Evolutionary conservation across 2,113 vertebrate genomes (phyloP).

Genomic region (Cryptotis parvus): DNA sequence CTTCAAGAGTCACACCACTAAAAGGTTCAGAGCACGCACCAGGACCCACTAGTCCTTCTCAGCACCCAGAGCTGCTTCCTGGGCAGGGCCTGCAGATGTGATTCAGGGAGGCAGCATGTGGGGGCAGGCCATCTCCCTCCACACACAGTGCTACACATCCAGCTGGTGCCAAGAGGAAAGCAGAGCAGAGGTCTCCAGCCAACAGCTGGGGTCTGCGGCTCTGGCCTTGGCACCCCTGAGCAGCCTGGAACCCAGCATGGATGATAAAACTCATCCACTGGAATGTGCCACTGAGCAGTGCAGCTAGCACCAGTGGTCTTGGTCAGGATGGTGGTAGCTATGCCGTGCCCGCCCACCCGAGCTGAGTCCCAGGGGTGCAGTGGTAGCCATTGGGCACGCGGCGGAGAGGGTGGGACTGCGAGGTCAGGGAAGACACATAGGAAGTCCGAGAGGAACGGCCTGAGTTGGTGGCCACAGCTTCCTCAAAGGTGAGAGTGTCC

Average conservation of each 20-base stretch:
- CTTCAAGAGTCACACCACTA: background rate
- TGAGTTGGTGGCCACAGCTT: conserved; percentile 91
- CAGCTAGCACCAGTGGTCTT: conserved; percentile 97
- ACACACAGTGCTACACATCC: too few species aligned
- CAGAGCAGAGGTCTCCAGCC: too few species aligned
- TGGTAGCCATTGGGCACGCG: conserved; percentile 95
- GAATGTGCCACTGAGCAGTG: background rate
- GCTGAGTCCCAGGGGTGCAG: conserved; percentile 89
- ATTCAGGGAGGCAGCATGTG: background rate
- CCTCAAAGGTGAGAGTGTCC: conserved; percentile 93
- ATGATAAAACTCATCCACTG: conserved; percentile 97
- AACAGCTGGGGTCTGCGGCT: too few species aligned
- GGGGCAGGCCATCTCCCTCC: background rate
- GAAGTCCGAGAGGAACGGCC: conserved; percentile 91
- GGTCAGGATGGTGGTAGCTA: conserved; percentile 92
- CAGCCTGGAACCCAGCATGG: conserved; percentile 78
- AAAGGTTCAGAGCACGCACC: background rate
- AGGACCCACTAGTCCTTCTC: too few species aligned
- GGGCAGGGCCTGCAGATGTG: background rate
- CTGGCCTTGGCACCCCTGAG: background rate
- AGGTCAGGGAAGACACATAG: conserved; percentile 90
- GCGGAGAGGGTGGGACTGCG: conserved; percentile 91
- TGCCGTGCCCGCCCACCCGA: conserved; percentile 82
- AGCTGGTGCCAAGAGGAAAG: too few species aligned
- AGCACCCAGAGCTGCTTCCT: too few species aligned